phyloP scores from a whole-genome alignment of 2,797 vertebrate genomes.

The Xenentodon cancila region DNA sequence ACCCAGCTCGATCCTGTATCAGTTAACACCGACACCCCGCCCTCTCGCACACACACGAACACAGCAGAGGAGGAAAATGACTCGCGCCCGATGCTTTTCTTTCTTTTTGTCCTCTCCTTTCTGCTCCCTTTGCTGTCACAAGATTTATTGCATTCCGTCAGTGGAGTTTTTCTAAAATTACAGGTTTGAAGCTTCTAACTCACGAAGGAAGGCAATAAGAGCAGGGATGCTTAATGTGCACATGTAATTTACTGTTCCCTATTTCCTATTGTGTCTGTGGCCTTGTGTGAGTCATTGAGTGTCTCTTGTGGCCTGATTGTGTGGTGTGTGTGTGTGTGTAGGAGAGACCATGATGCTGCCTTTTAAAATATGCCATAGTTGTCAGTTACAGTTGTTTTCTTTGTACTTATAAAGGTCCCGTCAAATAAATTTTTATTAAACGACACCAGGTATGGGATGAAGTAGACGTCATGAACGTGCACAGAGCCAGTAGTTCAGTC shows the following conservation, averaged over 20 bases:
- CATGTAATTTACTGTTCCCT: slow-evolving; percentile 65
- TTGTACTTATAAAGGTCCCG: background rate
- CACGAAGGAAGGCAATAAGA: slow-evolving; percentile 76
- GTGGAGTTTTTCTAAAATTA: slow-evolving; percentile 83
- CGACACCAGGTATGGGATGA: too few species aligned
- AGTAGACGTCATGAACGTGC: too few species aligned
- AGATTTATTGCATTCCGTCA: slow-evolving; percentile 84
- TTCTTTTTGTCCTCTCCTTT: slow-evolving; percentile 37
- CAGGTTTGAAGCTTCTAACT: slow-evolving; percentile 81
- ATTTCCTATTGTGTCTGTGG: slow-evolving; percentile 73
- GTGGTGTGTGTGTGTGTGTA: slow-evolving; percentile 34
- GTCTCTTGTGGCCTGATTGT: slow-evolving; percentile 67
- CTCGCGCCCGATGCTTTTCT: slow-evolving; percentile 51
- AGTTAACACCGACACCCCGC: slow-evolving; percentile 73
- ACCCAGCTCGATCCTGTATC: slow-evolving; percentile 79
- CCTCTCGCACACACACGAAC: slow-evolving; percentile 50
- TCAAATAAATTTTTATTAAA: background rate
- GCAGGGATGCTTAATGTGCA: slow-evolving; percentile 33
- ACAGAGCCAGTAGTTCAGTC: too few species aligned
- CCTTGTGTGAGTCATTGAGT: slow-evolving; percentile 64
- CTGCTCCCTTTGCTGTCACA: slow-evolving; percentile 65
- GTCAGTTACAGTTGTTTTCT: background rate
- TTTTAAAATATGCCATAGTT: slow-evolving; percentile 4
- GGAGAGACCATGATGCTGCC: slow-evolving; percentile 27
- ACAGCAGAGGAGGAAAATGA: slow-evolving; percentile 60